These are phyloP conservation scores for Cheilinus undulatus DNA, from an alignment of 2,113 vertebrate species.

Conservation along the genomic window DNA sequence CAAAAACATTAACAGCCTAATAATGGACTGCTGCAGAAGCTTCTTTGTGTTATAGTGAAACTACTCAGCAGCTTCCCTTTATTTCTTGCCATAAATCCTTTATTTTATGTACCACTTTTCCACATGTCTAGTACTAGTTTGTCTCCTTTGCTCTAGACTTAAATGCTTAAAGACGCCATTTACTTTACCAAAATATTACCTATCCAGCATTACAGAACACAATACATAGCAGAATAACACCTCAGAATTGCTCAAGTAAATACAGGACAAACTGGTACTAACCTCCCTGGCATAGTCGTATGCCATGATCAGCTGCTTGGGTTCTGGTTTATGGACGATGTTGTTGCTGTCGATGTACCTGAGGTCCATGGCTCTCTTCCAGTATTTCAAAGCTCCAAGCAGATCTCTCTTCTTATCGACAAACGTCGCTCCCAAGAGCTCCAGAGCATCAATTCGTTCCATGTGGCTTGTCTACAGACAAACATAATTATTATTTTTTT, in stretches of 20 bases:
- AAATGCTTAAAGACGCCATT: background rate
- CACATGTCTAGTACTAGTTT: background rate
- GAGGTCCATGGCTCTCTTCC: slow-evolving; percentile 98
- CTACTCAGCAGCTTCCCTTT: background rate
- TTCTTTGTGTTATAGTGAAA: background rate
- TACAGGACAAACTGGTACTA: slow-evolving; percentile 46
- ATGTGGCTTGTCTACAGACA: slow-evolving; percentile 85
- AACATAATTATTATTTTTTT: background rate
- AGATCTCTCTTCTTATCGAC: slow-evolving; percentile 98
- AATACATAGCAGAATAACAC: background rate
- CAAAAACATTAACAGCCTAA: too few relatives aligned
- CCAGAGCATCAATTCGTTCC: slow-evolving; percentile 93
- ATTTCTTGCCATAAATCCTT: too few relatives aligned
- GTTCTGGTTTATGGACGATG: slow-evolving; percentile 89
- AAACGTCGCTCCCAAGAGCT: slow-evolving; percentile 96
- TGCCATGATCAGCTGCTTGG: slow-evolving; percentile 93
- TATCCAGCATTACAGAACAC: background rate
- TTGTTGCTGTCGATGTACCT: slow-evolving; percentile 90
- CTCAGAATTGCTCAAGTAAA: background rate
- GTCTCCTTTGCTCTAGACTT: background rate
- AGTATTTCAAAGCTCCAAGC: slow-evolving; percentile 96
- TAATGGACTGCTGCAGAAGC: too few relatives aligned
- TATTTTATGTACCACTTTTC: too few relatives aligned
- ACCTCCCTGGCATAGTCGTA: slow-evolving; percentile 97
- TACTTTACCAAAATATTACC: background rate